Conservation (phyloP, 2,797 vertebrate species). For the Leptatherina wallacei region DNA sequence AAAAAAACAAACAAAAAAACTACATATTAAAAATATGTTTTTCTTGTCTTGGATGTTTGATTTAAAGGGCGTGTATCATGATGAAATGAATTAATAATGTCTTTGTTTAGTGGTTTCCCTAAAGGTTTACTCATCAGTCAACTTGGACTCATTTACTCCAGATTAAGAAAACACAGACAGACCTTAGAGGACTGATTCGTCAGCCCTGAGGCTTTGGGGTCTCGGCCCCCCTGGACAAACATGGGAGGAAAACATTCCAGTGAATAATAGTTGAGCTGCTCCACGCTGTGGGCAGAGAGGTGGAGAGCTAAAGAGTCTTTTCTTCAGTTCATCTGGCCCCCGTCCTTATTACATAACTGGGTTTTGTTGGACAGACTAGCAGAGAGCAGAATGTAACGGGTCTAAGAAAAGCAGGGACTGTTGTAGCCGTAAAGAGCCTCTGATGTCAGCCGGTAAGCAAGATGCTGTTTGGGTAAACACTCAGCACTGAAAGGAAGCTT, state of each 20-base stretch:
- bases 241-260: slow-evolving; percentile 63
- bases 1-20: too few species aligned
- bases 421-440: slow-evolving; percentile 30
- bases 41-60: not conserved
- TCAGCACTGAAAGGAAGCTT: slow-evolving; percentile 40
- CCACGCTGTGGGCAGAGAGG: slow-evolving; percentile 47
- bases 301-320: slow-evolving; percentile 61
- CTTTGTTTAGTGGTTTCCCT: slow-evolving; percentile 24
- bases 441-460: slow-evolving; percentile 44
- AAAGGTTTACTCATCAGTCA: slow-evolving; percentile 46
- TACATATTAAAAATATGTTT: too few species aligned
- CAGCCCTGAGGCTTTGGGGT: slow-evolving; percentile 29
- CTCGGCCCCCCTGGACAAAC: slow-evolving; percentile 57
- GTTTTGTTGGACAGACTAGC: slow-evolving; percentile 51
- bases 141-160: slow-evolving; percentile 34
- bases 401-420: slow-evolving; percentile 44
- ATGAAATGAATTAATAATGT: not conserved
- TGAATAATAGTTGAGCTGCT: slow-evolving; percentile 65
- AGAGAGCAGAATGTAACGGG: slow-evolving; percentile 41
- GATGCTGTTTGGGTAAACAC: slow-evolving; percentile 53
- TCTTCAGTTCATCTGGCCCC: slow-evolving; percentile 65
- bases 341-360: slow-evolving; percentile 69
- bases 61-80: slow-evolving; percentile 6
- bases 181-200: slow-evolving; percentile 29
- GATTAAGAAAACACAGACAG: slow-evolving; percentile 42